phyloP scores from a whole-genome alignment of 1,140 invertebrate genomes.

The Gryllus bimaculatus region DNA sequence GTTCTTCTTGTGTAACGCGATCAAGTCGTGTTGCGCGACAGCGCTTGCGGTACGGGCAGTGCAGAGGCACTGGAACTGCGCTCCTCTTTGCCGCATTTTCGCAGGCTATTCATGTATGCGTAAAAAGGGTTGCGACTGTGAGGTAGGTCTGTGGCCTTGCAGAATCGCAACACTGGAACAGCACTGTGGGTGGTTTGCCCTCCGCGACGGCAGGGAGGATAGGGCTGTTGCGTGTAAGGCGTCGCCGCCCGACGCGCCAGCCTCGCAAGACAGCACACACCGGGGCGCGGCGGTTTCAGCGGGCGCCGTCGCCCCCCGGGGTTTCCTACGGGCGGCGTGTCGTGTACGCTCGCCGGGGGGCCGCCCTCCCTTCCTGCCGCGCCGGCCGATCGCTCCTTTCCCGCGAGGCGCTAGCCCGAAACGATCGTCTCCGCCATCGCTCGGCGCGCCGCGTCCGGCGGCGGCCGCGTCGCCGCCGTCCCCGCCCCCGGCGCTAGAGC shows the following conservation, averaged over 20 bases:
- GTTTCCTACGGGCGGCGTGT: no score
- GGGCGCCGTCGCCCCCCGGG: no score
- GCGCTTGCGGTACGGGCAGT: conserved; percentile 25
- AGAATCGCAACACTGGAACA: conserved; percentile 3
- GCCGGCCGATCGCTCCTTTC: no score
- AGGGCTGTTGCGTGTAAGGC: no score
- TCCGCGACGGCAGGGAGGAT: neutral
- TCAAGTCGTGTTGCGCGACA: conserved; percentile 20
- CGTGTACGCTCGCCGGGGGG: no score
- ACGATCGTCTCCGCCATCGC: no score
- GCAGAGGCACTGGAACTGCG: conserved; percentile 30
- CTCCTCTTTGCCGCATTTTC: conserved; percentile 43
- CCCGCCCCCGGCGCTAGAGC: neutral
- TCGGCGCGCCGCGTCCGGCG: neutral
- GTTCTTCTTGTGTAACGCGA: conserved; percentile 14
- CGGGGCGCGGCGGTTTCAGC: no score
- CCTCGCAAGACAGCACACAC: no score
- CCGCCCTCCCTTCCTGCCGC: no score
- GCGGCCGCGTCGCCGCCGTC: neutral
- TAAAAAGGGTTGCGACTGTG: conserved; percentile 26
- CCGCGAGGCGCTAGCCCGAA: no score
- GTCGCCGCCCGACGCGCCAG: no score
- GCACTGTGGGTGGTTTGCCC: neutral
- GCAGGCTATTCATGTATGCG: conserved; percentile 42
- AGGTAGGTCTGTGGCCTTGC: neutral